Conservation (phyloP, 2,113 vertebrate species). For the Ophthalmolycus amberensis region DNA sequence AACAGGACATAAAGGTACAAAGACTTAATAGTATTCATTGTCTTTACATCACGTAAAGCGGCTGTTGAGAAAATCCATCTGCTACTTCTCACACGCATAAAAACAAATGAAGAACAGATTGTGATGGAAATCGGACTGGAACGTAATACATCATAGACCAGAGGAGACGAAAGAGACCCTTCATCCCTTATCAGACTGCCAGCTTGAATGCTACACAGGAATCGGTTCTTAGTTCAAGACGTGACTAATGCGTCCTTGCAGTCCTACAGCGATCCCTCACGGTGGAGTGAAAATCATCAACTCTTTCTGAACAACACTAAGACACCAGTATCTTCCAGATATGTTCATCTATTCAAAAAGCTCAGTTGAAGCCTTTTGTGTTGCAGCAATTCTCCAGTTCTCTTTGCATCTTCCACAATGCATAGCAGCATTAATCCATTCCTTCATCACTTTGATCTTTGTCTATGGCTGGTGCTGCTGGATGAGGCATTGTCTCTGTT, state of each 20-base stretch:
- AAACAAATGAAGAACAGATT: conserved; percentile 62
- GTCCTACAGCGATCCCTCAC: conserved; percentile 50
- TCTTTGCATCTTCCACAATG: conserved; percentile 74
- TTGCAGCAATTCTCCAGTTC: conserved; percentile 79
- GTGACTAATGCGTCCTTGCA: conserved; percentile 24
- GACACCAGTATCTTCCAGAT: conserved; percentile 51
- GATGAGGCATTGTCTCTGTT: conserved; percentile 44
- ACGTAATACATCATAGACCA: conserved; percentile 51
- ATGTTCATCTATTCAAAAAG: conserved; percentile 38
- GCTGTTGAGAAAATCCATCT: conserved; percentile 59
- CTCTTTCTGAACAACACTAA: conserved; percentile 49
- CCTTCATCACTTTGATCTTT: conserved; percentile 55
- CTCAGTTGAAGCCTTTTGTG: conserved; percentile 48
- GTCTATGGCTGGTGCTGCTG: conserved; percentile 35
- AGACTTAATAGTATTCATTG: conserved; percentile 60
- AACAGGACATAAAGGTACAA: conserved; percentile 71
- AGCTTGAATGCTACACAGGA: conserved; percentile 30
- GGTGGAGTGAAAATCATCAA: conserved; percentile 39
- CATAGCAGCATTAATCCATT: conserved; percentile 81
- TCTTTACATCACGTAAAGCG: conserved; percentile 44
- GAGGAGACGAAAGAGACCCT: conserved; percentile 32
- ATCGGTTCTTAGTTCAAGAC: conserved; percentile 41
- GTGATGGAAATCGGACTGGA: conserved; percentile 48
- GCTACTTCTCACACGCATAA: conserved; percentile 57
- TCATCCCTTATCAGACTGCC: conserved; percentile 41